Base-by-base conservation (phyloP, 2,113 vertebrate species). In the Boleophthalmus pectinirostris region DNA sequence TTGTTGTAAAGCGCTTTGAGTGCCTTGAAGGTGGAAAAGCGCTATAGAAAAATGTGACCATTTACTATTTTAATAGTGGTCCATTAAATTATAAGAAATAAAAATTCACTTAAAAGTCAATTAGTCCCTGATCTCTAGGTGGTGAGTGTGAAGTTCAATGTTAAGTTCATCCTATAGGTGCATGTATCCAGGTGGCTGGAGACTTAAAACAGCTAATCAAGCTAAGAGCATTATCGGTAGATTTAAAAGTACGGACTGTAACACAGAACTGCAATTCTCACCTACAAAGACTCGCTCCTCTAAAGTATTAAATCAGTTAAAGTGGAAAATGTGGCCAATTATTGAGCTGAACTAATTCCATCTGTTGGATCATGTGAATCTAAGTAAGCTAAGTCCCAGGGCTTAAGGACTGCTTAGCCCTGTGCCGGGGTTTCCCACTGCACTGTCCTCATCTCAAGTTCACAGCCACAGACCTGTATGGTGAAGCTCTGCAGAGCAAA, bases 281-380 rank as follows among this genome's bases (percentile, higher is more conserved):
- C 61, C 35, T 38, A 43, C 35, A 64, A 64, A 43, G 56, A 38
- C 33, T n/a, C 33, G 0, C 6, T 12, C 1, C 60, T 16, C 61
- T 64, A 64, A 64, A 11, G 33, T 64, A 38, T 64, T 35, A 64
- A 64, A 64, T 35, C 29, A 43, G n/a, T 14, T 58, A 58, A 58
- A 58, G 61, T 64, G 61, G 33, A 64, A 64, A 64, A 64, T 38
- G 61, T 43, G 61, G 61, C 2, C 61, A 64, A 64, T 64, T 25
- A 58, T 58, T n/a, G 29, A 38, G 29, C 33, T 20, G 33, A 64
- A 35, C 61, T 64, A 64, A 38, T 38, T 64, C 33, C 29, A 64
- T 64, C 61, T 63, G 13, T 64, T 64, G 61, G 33, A 64, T 64
- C 33, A 64, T 64, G 33, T 64, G 61, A 64, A 8, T 64, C 61